Conservation (phyloP, 2,888 invertebrate genomes). For the Acronicta aceris region DNA sequence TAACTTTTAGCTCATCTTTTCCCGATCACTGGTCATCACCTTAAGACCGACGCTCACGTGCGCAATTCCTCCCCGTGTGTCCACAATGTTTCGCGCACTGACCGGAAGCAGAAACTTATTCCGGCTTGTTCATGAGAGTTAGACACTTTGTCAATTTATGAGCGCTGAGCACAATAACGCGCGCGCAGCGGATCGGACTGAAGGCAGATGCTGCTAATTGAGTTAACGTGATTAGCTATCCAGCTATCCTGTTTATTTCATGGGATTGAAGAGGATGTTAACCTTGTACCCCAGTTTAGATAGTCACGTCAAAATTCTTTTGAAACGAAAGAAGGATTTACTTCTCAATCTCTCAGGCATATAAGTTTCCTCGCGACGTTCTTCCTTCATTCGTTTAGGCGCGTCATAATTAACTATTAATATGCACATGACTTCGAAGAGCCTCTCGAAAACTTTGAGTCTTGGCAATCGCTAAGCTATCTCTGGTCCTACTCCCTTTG, state of each 20-base stretch:
- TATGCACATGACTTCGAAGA: too few species aligned
- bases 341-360: too few species aligned
- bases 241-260: conserved; percentile 43
- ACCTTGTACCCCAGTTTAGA: neutral
- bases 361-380: too few species aligned
- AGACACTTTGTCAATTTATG: conserved; percentile 89
- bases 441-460: too few species aligned
- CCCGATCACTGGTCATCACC: neutral
- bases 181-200: conserved; percentile 70
- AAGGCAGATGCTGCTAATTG: conserved; percentile 80
- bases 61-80: conserved; percentile 61
- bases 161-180: conserved; percentile 75
- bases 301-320: too few species aligned
- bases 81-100: conserved; percentile 77
- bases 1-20: too few species aligned
- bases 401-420: too few species aligned
- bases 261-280: neutral
- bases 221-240: conserved; percentile 67
- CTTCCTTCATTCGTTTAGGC: too few species aligned
- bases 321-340: too few species aligned
- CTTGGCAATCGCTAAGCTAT: too few species aligned
- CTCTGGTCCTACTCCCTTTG: too few species aligned
- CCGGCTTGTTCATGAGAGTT: conserved; percentile 84
- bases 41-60: conserved; percentile 16
- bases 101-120: conserved; percentile 88